A percentile compares a stretch with the other conserved stretches of the same genome.
Conservation (phyloP, 2,888 invertebrate species). For the Acanthosepion lycidas region DNA sequence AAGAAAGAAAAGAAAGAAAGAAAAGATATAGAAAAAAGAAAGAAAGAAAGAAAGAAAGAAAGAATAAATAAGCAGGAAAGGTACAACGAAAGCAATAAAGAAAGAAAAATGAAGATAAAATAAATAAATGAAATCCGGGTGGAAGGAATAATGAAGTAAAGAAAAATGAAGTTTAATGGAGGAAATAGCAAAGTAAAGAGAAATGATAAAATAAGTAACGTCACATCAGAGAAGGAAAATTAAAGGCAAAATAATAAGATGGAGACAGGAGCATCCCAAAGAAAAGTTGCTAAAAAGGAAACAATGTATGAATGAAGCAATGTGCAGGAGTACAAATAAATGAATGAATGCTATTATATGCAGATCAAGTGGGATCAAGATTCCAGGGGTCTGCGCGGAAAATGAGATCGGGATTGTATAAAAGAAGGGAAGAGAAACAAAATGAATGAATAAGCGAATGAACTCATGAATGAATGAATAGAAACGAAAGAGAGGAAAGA, state of each 20-base stretch:
- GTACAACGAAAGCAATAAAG: too few relatives aligned
- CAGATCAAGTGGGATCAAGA: conserved; percentile 13
- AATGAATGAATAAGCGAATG: neutral
- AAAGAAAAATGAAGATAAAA: too few relatives aligned
- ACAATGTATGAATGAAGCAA: neutral
- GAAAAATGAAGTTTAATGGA: too few relatives aligned
- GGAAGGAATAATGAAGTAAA: too few relatives aligned
- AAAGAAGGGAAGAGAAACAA: neutral
- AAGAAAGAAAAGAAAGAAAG: too few relatives aligned
- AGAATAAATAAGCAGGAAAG: too few relatives aligned
- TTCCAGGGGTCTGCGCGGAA: neutral
- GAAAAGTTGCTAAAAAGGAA: neutral
- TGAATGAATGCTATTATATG: conserved; percentile 1
- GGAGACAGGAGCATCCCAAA: neutral
- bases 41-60: too few relatives aligned
- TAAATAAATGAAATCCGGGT: too few relatives aligned
- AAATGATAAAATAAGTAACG: neutral
- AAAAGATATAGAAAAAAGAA: too few relatives aligned
- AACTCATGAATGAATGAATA: neutral
- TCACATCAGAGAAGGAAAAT: neutral
- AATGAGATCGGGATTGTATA: neutral
- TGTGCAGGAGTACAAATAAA: neutral
- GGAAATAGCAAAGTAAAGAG: too few relatives aligned
- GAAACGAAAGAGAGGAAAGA: neutral
- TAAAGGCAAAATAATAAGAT: neutral